Evolutionary conservation across 1,140 invertebrate genomes (phyloP), one percentile per base, ranked within the genome.

Genomic region (Varroa destructor): DNA sequence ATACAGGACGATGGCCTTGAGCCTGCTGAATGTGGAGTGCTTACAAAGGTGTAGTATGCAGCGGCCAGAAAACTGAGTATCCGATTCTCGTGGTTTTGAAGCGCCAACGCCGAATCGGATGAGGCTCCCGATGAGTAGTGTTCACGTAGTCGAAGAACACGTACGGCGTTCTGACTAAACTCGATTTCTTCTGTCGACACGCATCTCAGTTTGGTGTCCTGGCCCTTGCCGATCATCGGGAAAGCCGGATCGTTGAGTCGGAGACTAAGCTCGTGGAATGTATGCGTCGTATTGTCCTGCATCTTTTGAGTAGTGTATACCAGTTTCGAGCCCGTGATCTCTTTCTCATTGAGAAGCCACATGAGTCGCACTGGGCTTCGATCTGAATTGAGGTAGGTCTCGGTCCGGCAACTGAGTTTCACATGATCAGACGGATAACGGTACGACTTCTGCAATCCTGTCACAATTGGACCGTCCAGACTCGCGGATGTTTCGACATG

Each of bases 21-120:
- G 14, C 61, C 61, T 40, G 61, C 40, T 40, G 61, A 67, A 67
- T 67, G 61, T 37, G 61, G 61, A 67, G 40, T 67, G 46, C 61
- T 67, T 37, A 67, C 61, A 40, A 67, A 67, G 37, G 12, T 67
- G 61, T 67, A 67, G 61, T 67, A 67, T 2, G 61, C 61, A 37
- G 61, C 61, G 5, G 61, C 61, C 12, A 67, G 61, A 40, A 67
- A 67, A 3, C 61, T 46, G 10, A 67, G 61, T 43, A 67, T 67
- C 2, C 61, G 61, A 67, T 67, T 67, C 8, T 67, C 61, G 61
- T 67, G 61, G 46, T 67, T 67, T 37, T 67, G 61, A 1, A 67
- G 37, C 2, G 61, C 40, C n/a, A 67, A 46, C 40, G 61, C 61
- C 61, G 61, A 67, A 67, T 67, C 61, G 12, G 61, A 67, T 2